Evolutionary conservation across 2,113 vertebrate genomes (phyloP).

Genomic region (Telmatochromis sp.): DNA sequence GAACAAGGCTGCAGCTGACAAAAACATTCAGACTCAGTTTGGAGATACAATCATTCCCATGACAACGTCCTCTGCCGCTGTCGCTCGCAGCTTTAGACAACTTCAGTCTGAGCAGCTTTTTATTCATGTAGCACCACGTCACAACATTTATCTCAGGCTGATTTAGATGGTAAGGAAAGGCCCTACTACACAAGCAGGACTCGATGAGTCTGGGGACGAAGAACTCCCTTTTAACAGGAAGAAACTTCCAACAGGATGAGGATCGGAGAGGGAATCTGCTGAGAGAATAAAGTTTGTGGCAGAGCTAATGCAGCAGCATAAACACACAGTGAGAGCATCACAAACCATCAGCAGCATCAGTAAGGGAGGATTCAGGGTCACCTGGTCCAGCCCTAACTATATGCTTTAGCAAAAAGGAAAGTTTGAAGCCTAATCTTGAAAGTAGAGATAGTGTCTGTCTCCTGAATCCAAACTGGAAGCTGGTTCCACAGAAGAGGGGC

Average conservation of each 20-base stretch:
- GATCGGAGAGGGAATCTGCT: background rate
- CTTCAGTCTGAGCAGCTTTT: background rate
- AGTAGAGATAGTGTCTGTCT: background rate
- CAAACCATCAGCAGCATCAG: background rate
- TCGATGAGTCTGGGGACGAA: background rate
- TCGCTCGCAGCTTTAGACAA: background rate
- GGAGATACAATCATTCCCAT: background rate
- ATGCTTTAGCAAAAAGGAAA: background rate
- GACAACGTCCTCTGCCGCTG: background rate
- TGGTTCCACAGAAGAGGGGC: background rate
- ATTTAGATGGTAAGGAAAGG: background rate
- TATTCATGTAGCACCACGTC: background rate
- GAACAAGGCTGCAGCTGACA: background rate
- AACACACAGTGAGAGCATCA: background rate
- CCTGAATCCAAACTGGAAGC: background rate
- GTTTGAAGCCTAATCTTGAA: accelerated
- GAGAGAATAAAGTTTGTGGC: background rate
- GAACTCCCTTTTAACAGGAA: background rate
- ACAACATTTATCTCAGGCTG: background rate
- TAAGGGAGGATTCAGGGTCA: background rate
- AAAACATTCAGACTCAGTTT: background rate
- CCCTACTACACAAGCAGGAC: background rate
- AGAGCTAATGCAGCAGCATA: background rate
- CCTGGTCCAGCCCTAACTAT: background rate
- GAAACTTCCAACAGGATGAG: background rate